These are phyloP conservation scores for Siphlonurus alternatus DNA, from an alignment of 2,888 invertebrate genomes.

Conservation along the genomic window DNA sequence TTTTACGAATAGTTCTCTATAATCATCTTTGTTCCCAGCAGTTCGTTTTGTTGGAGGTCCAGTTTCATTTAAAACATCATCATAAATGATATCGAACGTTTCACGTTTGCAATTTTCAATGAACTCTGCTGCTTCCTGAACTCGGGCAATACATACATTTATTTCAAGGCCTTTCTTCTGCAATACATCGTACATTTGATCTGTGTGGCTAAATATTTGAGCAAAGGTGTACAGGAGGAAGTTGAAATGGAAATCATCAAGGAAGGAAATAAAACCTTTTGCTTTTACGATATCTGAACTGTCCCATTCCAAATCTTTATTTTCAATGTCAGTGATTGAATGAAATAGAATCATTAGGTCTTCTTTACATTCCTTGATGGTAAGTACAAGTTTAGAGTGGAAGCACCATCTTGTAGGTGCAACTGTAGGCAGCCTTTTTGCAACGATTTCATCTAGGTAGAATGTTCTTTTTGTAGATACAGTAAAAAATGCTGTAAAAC, in stretches of 20 bases:
- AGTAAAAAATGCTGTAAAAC: neutral
- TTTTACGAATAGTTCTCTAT: neutral
- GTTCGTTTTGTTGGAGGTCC: neutral
- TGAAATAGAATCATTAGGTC: neutral
- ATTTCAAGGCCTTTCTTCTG: neutral
- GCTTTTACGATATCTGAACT: neutral
- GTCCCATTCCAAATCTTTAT: neutral
- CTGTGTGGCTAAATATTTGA: neutral
- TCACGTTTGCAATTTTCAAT: neutral
- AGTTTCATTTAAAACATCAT: neutral
- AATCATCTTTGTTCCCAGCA: neutral
- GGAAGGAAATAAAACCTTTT: neutral
- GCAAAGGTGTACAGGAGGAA: neutral
- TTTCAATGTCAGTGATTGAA: neutral
- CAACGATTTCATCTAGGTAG: neutral
- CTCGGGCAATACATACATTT: neutral
- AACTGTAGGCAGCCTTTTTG: neutral
- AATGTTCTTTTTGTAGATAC: neutral
- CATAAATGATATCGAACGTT: neutral
- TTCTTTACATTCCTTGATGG: neutral
- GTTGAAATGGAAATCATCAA: neutral
- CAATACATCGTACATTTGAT: neutral
- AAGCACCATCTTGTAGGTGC: neutral
- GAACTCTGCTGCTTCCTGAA: neutral
- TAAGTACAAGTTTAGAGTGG: neutral